phyloP scores from a whole-genome alignment of 2,113 vertebrate species.

The Proteles cristata region DNA sequence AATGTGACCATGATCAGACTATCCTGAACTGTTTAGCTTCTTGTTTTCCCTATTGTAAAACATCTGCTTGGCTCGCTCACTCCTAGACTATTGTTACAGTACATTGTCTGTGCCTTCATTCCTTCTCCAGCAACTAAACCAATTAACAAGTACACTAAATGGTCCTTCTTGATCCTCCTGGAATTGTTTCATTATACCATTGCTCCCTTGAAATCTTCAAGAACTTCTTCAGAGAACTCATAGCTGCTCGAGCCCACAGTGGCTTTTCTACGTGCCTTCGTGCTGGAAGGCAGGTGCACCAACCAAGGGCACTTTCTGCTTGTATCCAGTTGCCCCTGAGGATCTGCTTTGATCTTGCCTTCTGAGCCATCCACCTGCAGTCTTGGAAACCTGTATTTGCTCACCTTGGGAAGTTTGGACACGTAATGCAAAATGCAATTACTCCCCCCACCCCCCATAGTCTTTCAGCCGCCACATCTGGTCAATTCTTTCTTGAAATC shows the following conservation, averaged over 20 bases:
- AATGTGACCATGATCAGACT: neutral
- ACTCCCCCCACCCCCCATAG: too few relatives aligned
- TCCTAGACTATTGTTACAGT: neutral
- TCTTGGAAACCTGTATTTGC: neutral
- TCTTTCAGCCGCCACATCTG: neutral
- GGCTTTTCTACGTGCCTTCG: neutral
- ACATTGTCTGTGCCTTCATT: neutral
- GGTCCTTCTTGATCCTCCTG: neutral
- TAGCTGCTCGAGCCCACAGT: neutral
- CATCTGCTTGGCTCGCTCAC: neutral
- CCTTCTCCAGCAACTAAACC: neutral
- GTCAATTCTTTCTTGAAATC: constrained; percentile 1
- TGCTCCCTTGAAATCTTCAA: neutral
- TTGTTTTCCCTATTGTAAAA: neutral
- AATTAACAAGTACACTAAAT: neutral
- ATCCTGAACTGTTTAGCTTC: neutral
- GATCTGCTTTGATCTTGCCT: neutral
- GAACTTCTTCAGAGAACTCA: neutral
- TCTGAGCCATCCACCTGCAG: neutral
- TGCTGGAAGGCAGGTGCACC: neutral
- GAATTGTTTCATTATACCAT: neutral
- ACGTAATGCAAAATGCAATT: neutral
- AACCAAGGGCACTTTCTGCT: neutral
- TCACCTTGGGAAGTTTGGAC: neutral
- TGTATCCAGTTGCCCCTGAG: neutral